phyloP scores from a whole-genome alignment of 1,140 invertebrate species.

The Drosophila fuyamai region DNA sequence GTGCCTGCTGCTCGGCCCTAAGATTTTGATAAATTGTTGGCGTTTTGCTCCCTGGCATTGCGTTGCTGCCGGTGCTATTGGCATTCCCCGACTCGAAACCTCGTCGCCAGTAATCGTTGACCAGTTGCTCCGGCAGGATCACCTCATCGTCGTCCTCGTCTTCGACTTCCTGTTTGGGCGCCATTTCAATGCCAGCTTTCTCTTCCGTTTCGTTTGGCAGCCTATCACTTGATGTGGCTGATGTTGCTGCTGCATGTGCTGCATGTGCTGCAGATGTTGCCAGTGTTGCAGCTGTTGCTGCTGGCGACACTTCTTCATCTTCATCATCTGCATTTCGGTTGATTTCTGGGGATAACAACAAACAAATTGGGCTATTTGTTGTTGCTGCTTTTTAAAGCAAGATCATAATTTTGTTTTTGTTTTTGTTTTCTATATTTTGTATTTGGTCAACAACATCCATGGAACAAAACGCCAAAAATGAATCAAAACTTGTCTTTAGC shows the following conservation, averaged over 20 bases:
- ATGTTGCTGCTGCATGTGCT: background rate
- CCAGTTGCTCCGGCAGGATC: slow-evolving; percentile 87
- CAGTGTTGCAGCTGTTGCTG: background rate
- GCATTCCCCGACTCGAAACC: slow-evolving; percentile 86
- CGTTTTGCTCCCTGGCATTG: slow-evolving; percentile 66
- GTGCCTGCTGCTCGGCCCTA: slow-evolving; percentile 70
- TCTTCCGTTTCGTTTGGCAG: slow-evolving; percentile 8
- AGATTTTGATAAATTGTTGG: slow-evolving; percentile 75
- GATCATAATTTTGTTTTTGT: slow-evolving; percentile 42
- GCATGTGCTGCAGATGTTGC: slow-evolving; percentile 4
- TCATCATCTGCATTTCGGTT: slow-evolving; percentile 1
- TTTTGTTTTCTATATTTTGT: slow-evolving; percentile 17
- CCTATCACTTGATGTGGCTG: slow-evolving; percentile 6
- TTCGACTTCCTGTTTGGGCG: slow-evolving; percentile 58
- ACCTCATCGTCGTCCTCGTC: slow-evolving; percentile 24
- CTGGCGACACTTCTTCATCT: slow-evolving; percentile 3
- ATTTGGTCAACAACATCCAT: slow-evolving; percentile 73
- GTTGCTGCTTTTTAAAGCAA: slow-evolving; percentile 51
- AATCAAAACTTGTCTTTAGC: slow-evolving; percentile 62
- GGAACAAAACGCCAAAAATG: slow-evolving; percentile 81
- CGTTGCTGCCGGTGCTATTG: slow-evolving; percentile 37
- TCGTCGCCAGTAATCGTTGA: slow-evolving; percentile 90
- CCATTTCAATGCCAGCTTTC: slow-evolving; percentile 3
- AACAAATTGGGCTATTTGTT: slow-evolving; percentile 75
- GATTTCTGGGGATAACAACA: slow-evolving; percentile 73